Percentiles rank a stretch among this genome's conserved stretches.
Conservation (phyloP, 2,888 invertebrate species). For the Phengaris arion region DNA sequence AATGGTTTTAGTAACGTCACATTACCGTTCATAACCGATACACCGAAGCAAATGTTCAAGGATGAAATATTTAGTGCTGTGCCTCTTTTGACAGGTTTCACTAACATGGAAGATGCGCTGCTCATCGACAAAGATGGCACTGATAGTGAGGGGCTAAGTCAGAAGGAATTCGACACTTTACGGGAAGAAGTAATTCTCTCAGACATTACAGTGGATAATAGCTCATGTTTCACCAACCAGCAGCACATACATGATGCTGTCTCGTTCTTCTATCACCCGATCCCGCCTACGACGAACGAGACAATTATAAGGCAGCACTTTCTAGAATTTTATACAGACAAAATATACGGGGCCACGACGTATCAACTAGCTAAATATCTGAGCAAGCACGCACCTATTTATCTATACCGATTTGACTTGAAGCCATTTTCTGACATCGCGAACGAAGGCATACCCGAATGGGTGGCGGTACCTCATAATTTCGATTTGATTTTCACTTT, state of each 20-base stretch:
- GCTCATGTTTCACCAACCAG: conserved; percentile 81
- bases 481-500: conserved; percentile 90
- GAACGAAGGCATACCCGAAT: conserved; percentile 84
- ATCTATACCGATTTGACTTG: conserved; percentile 87
- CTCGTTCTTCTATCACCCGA: conserved; percentile 86
- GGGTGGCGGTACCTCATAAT: conserved; percentile 90
- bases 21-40: conserved; percentile 83
- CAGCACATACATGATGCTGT: conserved; percentile 86
- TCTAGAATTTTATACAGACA: conserved; percentile 86
- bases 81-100: conserved; percentile 87
- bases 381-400: conserved; percentile 81
- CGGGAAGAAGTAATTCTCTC: conserved; percentile 81
- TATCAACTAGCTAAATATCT: conserved; percentile 83
- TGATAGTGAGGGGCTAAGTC: conserved; percentile 80
- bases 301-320: conserved; percentile 82
- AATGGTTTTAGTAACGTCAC: conserved; percentile 82
- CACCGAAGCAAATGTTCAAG: conserved; percentile 82
- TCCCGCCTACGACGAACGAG: conserved; percentile 81
- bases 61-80: conserved; percentile 82
- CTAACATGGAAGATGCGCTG: conserved; percentile 89
- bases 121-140: conserved; percentile 79
- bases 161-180: conserved; percentile 80
- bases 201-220: conserved; percentile 80
- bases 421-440: conserved; percentile 84
- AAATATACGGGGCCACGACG: conserved; percentile 85